These are phyloP conservation scores for Lophotriccus pileatus DNA, from an alignment of 2,797 vertebrate genomes.

Conservation along the genomic window DNA sequence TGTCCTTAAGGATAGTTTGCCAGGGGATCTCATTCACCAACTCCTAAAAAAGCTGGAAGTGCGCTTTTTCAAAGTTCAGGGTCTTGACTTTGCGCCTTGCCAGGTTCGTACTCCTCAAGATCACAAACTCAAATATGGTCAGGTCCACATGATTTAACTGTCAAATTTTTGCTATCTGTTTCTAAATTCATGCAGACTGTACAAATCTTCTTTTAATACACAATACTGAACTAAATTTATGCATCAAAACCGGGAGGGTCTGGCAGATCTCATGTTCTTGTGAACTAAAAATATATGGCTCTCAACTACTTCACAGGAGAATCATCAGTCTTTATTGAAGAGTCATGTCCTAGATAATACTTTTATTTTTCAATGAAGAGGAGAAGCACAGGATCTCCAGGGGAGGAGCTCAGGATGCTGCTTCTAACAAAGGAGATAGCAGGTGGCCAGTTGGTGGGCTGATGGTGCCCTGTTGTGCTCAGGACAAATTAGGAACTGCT, in stretches of 20 bases:
- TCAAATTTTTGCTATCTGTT: neutral
- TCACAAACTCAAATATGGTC: neutral
- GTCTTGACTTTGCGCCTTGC: neutral
- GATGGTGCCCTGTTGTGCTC: neutral
- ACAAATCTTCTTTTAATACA: neutral
- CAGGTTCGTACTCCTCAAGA: neutral
- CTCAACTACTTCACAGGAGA: neutral
- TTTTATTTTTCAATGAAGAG: neutral
- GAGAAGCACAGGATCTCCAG: neutral
- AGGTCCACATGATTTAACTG: neutral
- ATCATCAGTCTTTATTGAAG: neutral
- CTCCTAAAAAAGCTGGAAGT: neutral
- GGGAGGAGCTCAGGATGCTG: neutral
- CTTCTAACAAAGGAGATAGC: neutral
- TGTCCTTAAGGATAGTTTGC: neutral
- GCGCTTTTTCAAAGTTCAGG: neutral
- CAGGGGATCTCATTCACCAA: neutral
- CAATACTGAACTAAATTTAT: neutral
- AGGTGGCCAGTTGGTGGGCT: neutral
- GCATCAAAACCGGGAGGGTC: neutral
- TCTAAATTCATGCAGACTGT: neutral
- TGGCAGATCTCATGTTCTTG: neutral
- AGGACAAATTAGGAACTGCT: neutral
- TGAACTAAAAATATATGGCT: neutral
- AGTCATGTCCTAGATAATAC: neutral